Evolutionary conservation across 2,113 vertebrate species (phyloP).

Genomic region (Chaetops frenatus): DNA sequence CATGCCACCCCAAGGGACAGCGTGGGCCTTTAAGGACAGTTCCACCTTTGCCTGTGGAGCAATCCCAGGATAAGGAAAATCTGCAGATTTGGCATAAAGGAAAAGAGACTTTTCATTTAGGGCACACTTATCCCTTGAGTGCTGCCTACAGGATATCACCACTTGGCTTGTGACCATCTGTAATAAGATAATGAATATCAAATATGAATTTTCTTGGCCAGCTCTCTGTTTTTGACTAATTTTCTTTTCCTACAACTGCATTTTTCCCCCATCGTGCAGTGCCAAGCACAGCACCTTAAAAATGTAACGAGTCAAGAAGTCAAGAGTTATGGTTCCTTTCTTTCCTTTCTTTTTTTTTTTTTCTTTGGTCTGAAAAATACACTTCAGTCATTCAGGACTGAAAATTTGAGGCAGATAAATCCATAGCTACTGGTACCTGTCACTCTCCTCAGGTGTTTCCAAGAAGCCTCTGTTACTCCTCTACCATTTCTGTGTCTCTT

Average conservation of each 20-base stretch:
- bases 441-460: background rate
- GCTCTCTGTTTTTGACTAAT: background rate
- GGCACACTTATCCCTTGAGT: background rate
- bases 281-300: slow-evolving; percentile 47
- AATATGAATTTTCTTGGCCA: slow-evolving; percentile 49
- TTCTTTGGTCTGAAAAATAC: background rate
- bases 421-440: background rate
- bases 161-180: slow-evolving; percentile 20
- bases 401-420: background rate
- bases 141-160: slow-evolving; percentile 3
- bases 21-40: background rate
- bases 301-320: background rate
- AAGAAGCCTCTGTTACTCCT: background rate
- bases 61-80: background rate
- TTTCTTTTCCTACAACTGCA: background rate
- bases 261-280: background rate
- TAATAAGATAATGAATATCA: slow-evolving; percentile 53
- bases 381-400: background rate
- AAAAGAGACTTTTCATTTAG: background rate
- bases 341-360: background rate
- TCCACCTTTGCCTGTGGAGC: background rate
- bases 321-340: background rate
- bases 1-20: background rate
- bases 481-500: background rate
- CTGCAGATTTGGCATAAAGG: background rate